Conservation (phyloP, 2,888 invertebrate genomes). For the Nephrotoma flavescens region DNA sequence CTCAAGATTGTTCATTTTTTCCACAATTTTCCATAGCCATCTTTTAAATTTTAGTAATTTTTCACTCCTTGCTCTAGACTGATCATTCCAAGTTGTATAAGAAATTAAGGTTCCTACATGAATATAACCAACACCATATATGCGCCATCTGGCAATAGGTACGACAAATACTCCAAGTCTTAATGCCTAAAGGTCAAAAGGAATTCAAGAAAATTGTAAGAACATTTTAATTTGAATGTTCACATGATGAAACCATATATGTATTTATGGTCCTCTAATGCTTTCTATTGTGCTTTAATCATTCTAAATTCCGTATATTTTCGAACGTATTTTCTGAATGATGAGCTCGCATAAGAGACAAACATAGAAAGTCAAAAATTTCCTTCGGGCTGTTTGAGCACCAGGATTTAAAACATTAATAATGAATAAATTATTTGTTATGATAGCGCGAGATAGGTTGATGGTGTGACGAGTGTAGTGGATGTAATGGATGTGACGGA, state of each 20-base stretch:
- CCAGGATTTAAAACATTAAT: conserved; percentile 21
- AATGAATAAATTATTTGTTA: conserved; percentile 3
- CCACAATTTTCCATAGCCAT: conserved; percentile 98
- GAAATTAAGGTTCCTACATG: conserved; percentile 90
- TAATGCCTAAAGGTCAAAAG: conserved; percentile 42
- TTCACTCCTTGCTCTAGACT: conserved; percentile 82
- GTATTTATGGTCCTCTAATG: no score
- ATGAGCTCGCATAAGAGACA: no score
- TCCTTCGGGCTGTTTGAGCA: conserved; percentile 54
- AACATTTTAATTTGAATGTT: not conserved
- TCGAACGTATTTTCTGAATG: no score
- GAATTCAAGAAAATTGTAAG: conserved; percentile 4
- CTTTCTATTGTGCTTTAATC: no score
- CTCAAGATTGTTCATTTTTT: no score
- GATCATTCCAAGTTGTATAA: conserved; percentile 96
- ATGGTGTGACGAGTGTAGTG: conserved; percentile 32
- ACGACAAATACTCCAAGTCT: conserved; percentile 93
- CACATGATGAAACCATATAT: not conserved
- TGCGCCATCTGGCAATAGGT: conserved; percentile 62
- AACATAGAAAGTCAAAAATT: conserved; percentile 94
- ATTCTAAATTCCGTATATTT: no score
- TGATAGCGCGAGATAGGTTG: conserved; percentile 19
- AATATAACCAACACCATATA: conserved; percentile 94
- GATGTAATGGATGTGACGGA: conserved; percentile 46
- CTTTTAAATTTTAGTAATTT: conserved; percentile 83